Percentiles rank a stretch among this genome's conserved stretches.
Evolutionary conservation across 2,888 invertebrate species (phyloP).

Genomic region (Pterobdella sp.): DNA sequence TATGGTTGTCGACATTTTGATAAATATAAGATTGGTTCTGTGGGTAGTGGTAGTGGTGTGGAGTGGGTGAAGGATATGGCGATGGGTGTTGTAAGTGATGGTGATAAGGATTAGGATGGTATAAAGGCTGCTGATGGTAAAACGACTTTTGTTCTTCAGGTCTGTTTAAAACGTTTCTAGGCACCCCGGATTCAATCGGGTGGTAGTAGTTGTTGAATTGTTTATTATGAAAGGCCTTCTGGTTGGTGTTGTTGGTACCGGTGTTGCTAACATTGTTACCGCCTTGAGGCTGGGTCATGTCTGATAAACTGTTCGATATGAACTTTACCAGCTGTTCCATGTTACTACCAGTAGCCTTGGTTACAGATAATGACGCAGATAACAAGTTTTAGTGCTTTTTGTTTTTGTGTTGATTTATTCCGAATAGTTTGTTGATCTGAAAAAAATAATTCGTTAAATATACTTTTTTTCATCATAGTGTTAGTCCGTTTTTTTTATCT

Average conservation of each 20-base stretch:
- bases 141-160: not conserved
- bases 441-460: no score
- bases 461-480: no score
- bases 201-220: not conserved
- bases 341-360: no score
- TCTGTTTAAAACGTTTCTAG: not conserved
- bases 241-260: not conserved
- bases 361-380: no score
- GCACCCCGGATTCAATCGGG: not conserved
- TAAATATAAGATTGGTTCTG: not conserved
- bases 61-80: not conserved
- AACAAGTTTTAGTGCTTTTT: no score
- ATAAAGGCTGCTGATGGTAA: not conserved
- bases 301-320: slow-evolving; percentile 31
- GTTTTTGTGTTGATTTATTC: no score
- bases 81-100: not conserved
- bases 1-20: not conserved
- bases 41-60: slow-evolving; percentile 6
- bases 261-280: not conserved
- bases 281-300: slow-evolving; percentile 23
- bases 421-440: no score
- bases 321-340: slow-evolving; percentile 32
- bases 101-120: not conserved
- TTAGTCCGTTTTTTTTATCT: no score
- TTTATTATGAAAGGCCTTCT: not conserved